These are phyloP conservation scores for Ictalurus furcatus DNA, from an alignment of 2,113 vertebrate genomes.

Conservation along the genomic window DNA sequence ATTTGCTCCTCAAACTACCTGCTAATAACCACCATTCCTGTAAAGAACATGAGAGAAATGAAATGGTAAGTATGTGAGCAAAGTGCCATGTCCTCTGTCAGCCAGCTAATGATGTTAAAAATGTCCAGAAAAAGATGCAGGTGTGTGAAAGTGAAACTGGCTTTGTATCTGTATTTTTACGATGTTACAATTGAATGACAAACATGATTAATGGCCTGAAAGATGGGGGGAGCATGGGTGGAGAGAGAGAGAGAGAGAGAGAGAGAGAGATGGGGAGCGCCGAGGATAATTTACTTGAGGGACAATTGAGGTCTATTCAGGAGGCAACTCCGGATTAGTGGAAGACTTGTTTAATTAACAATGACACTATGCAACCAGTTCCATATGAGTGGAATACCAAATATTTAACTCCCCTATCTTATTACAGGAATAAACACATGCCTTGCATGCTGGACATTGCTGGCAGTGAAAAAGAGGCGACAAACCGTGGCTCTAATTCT, in stretches of 20 bases:
- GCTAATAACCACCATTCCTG: constrained; percentile 4
- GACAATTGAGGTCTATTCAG: constrained; percentile 79
- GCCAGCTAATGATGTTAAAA: constrained; percentile 43
- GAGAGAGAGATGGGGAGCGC: constrained; percentile 65
- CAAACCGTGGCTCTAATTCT: constrained; percentile 43
- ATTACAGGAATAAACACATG: constrained; percentile 77
- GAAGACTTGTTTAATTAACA: constrained; percentile 86
- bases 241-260: constrained; percentile 31
- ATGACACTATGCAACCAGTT: constrained; percentile 83
- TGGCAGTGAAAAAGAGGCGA: constrained; percentile 45
- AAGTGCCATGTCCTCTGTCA: constrained; percentile 32
- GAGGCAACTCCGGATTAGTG: constrained; percentile 80
- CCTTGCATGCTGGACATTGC: constrained; percentile 57
- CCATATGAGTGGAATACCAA: constrained; percentile 79
- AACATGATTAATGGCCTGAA: constrained; percentile 83
- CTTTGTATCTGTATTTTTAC: constrained; percentile 47
- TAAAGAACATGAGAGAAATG: constrained; percentile 11
- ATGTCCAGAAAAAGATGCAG: constrained; percentile 44
- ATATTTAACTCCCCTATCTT: constrained; percentile 82
- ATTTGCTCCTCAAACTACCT: not conserved
- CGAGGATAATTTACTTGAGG: constrained; percentile 81
- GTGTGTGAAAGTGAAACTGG: constrained; percentile 41
- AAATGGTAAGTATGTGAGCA: not conserved
- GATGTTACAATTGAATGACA: constrained; percentile 58
- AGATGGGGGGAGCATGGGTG: constrained; percentile 34